phyloP scores from a whole-genome alignment of 2,888 invertebrate species.

The Chymomyza procnemis region DNA sequence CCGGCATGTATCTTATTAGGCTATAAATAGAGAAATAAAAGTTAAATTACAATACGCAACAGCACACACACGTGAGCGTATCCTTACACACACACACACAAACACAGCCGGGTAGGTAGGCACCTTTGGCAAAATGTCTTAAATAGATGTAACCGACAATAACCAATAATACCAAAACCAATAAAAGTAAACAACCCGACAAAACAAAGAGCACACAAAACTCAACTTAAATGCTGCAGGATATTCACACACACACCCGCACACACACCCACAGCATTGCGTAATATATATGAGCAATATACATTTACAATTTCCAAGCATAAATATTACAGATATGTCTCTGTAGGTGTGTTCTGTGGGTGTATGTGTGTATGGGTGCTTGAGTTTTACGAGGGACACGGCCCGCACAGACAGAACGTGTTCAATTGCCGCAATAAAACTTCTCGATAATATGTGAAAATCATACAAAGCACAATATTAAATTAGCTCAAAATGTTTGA shows the following conservation, averaged over 20 bases:
- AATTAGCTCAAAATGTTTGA: slow-evolving; percentile 53
- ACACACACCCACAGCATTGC: slow-evolving; percentile 7
- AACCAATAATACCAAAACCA: slow-evolving; percentile 66
- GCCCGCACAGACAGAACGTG: slow-evolving; percentile 55
- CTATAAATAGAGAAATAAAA: slow-evolving; percentile 67
- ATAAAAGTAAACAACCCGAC: slow-evolving; percentile 66
- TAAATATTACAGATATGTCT: slow-evolving; percentile 56
- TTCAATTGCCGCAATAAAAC: slow-evolving; percentile 72
- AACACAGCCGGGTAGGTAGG: no score
- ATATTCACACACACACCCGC: slow-evolving; percentile 27
- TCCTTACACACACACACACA: slow-evolving; percentile 7
- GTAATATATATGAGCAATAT: slow-evolving; percentile 16
- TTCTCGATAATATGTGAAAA: slow-evolving; percentile 72
- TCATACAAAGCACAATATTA: slow-evolving; percentile 73
- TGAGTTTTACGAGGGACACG: slow-evolving; percentile 57
- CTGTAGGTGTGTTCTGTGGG: slow-evolving; percentile 37
- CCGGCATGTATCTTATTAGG: slow-evolving; percentile 62
- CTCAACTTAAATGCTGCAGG: slow-evolving; percentile 16
- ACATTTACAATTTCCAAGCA: slow-evolving; percentile 61
- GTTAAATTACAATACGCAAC: slow-evolving; percentile 60
- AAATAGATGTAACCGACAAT: slow-evolving; percentile 36
- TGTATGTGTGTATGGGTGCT: slow-evolving; percentile 32
- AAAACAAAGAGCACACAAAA: slow-evolving; percentile 39
- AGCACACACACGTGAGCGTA: slow-evolving; percentile 17
- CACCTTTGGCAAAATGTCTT: slow-evolving; percentile 35